Base-by-base conservation (phyloP, 2,797 vertebrate species). In the Pseudochaenichthys georgianus region DNA sequence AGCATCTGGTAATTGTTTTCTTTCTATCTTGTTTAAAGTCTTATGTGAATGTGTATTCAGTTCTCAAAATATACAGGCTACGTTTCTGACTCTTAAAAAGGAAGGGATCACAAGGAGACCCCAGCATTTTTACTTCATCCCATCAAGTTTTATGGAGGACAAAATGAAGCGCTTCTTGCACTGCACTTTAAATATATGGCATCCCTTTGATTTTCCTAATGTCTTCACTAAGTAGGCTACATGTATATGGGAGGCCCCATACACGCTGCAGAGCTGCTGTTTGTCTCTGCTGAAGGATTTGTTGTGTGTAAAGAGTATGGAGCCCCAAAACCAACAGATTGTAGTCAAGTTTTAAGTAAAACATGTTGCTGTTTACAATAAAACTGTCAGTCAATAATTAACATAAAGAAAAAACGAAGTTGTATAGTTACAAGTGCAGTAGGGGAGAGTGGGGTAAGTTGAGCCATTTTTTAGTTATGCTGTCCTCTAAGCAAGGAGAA, bases 81-180 rank as follows among this genome's bases (percentile, higher is more conserved):
- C 28, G 77, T 66, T 79, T 72, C 77, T 59, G 11, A 77, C 59
- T 82, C 60, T 64, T 51, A 63, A 70, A 64, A 61, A 80, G 70
- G 63, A 70, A 41, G 55, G 12, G 52, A 84, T 84, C 73, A 86
- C 85, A 78, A 42, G 57, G 50, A 84, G 53, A 45, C 45, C 17
- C 0, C 42, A 72, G 58, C 74, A 68, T 76, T 77, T 82, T 75
- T 60, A 64, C 70, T 73, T 87, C 74, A 83, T 83, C 80, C 78
- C 77, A 43, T 61, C 64, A 86, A 86, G 79, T 74, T 81, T 89
- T 87, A 75, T 74, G 43, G 55, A 73, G 78, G 73, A 78, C 11
- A 3, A 78, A 68, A 77, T 73, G 64, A 78, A 78, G 42, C 66
- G 62, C 62, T 82, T 73, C 50, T n/a, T 64, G 70, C 47, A 10